Evolutionary conservation across 2,888 invertebrate species (phyloP), one percentile per base, ranked within the genome.

Genomic region (Ochropacha duplaris): DNA sequence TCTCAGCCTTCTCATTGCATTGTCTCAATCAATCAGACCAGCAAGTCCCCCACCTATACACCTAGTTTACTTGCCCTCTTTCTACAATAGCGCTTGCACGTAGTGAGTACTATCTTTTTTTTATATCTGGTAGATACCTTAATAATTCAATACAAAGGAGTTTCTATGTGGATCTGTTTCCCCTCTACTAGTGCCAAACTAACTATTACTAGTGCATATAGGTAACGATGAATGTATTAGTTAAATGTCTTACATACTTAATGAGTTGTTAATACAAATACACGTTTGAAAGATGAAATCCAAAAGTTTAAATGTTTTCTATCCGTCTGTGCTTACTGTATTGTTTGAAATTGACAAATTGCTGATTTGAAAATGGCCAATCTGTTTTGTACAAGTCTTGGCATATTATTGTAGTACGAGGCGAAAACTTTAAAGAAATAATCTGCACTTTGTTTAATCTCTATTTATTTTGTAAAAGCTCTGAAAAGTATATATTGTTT

Each of bases 261-360:
- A 2, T 14, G 6, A 44, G 39, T 44, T 19, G 19, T 44, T 12
- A 44, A 19, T 19, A 44, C n/a, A 19, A 3, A 44, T 9, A 19
- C 44, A 12, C 19, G 44, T 19, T 19, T 44, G 19, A 31, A 19
- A 28, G 51, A n/a, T 26, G 12, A 12, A 51, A 31, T 22, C 11
- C 31, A 19, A 16, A 31, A 31, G 2, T 31, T 9, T 4, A 31
- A 51, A 52, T 52, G 52, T 34, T 31, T 52, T 52, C 31, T 19
- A 52, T 52, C 52, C 44, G 19, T 44, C 44, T 50, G 24, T 52
- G 22, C 19, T 31, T 34, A 52, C 31, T 34, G 31, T 8, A 52
- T 52, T 52, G 52, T 52, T 52, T 52, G 52, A 52, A 52, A 52
- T 31, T 22, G 31, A 52, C 52, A 52, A 31, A 52, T 52, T 52